Conservation (phyloP, 37 sponge, comb jelly and placozoan genomes). For the Tethya wilhelma region DNA sequence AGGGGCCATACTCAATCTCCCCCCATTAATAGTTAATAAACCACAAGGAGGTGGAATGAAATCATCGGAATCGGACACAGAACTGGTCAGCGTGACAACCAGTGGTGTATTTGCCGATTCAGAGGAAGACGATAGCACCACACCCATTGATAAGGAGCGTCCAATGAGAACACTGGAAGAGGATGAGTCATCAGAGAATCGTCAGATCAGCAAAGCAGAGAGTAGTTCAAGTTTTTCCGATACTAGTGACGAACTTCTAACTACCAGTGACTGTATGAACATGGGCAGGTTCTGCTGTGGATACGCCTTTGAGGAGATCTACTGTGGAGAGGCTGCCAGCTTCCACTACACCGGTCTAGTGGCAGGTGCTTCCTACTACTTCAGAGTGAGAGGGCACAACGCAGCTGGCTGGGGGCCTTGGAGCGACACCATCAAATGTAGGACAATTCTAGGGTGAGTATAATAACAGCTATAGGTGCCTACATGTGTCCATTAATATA, state of each 20-base stretch:
- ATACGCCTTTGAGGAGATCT: constrained; percentile 68
- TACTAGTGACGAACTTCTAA: neutral
- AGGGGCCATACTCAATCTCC: constrained; percentile 57
- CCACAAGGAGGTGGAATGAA: neutral
- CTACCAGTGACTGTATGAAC: neutral
- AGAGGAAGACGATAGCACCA: constrained; percentile 13
- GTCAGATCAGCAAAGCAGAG: constrained; percentile 9
- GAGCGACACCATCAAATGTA: constrained; percentile 76
- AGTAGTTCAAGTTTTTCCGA: constrained; percentile 15
- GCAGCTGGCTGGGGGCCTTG: constrained; percentile 82
- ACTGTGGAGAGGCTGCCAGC: constrained; percentile 35
- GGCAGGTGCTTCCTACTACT: constrained; percentile 72
- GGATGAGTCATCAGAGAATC: neutral
- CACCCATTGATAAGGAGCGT: neutral
- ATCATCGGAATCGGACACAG: constrained; percentile 7
- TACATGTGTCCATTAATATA: no score
- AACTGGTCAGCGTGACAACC: constrained; percentile 30
- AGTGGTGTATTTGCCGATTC: constrained; percentile 56
- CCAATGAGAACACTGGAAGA: constrained; percentile 29
- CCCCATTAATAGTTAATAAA: constrained; percentile 49
- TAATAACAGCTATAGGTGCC: no score
- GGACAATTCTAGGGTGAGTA: constrained; percentile 23
- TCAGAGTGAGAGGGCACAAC: constrained; percentile 74
- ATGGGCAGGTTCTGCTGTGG: constrained; percentile 45
- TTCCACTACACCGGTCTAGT: constrained; percentile 61